Evolutionary conservation across 2,113 vertebrate species (phyloP).

Genomic region (Entelurus aequoreus): DNA sequence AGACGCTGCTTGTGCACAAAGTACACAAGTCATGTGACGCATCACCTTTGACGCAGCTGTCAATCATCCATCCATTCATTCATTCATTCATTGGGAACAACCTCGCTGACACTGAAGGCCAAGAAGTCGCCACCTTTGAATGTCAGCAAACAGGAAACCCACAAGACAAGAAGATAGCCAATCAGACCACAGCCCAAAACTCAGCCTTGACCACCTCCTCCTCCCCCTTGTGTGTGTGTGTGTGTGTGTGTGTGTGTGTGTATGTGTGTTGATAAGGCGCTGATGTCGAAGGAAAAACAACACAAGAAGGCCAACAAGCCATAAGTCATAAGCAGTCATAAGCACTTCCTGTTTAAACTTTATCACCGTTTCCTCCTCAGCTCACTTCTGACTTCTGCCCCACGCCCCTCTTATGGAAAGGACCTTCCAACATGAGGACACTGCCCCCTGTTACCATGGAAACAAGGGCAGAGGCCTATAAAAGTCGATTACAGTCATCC

Average conservation of each 20-base stretch:
- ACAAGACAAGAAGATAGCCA: slow-evolving; percentile 45
- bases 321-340: slow-evolving; percentile 10
- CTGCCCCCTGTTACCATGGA: neutral
- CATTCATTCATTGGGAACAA: too few species aligned
- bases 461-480: neutral
- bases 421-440: too few species aligned
- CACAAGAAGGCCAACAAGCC: neutral
- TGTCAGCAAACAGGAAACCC: slow-evolving; percentile 36
- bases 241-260: neutral
- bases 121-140: slow-evolving; percentile 2
- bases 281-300: slow-evolving; percentile 33
- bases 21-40: too few species aligned
- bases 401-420: neutral
- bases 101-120: neutral
- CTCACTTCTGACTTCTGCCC: neutral
- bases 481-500: neutral
- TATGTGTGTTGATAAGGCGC: slow-evolving; percentile 28
- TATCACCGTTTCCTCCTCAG: neutral
- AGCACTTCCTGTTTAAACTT: slow-evolving; percentile 10
- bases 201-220: slow-evolving; percentile 24
- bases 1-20: neutral
- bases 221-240: neutral
- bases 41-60: too few species aligned
- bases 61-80: too few species aligned
- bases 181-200: slow-evolving; percentile 18